phyloP scores from a whole-genome alignment of 2,113 vertebrate species.

The Crotalus tigris region DNA sequence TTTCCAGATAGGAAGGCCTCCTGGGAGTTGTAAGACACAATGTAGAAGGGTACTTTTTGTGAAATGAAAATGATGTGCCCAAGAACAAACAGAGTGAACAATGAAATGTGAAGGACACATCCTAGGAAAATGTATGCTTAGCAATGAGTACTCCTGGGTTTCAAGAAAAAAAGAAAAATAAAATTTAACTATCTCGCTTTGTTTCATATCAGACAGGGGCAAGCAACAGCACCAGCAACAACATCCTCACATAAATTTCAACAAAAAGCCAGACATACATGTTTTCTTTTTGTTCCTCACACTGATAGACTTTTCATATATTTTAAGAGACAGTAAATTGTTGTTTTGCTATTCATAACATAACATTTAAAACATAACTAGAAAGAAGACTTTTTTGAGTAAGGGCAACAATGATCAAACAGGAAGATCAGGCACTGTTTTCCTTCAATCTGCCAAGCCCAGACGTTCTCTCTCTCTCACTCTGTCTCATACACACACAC shows the following conservation, averaged over 20 bases:
- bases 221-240: too few species aligned
- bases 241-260: neutral
- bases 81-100: neutral
- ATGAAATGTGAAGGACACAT: neutral
- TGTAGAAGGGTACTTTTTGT: neutral
- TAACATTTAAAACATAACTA: neutral
- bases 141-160: too few species aligned
- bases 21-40: neutral
- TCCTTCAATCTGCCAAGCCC: slow-evolving; percentile 42
- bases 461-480: slow-evolving; percentile 11
- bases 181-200: too few species aligned
- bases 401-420: neutral
- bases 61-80: neutral
- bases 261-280: neutral
- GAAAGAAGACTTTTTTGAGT: neutral
- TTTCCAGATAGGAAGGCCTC: neutral
- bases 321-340: neutral
- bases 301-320: too few species aligned
- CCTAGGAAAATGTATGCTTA: neutral
- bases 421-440: neutral
- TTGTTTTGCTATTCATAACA: neutral
- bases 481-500: too few species aligned
- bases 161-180: neutral
- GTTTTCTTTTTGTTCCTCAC: too few species aligned
- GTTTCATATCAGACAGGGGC: neutral